Evolutionary conservation across 2,113 vertebrate species (phyloP).

Genomic region (Saguinus imperator): DNA sequence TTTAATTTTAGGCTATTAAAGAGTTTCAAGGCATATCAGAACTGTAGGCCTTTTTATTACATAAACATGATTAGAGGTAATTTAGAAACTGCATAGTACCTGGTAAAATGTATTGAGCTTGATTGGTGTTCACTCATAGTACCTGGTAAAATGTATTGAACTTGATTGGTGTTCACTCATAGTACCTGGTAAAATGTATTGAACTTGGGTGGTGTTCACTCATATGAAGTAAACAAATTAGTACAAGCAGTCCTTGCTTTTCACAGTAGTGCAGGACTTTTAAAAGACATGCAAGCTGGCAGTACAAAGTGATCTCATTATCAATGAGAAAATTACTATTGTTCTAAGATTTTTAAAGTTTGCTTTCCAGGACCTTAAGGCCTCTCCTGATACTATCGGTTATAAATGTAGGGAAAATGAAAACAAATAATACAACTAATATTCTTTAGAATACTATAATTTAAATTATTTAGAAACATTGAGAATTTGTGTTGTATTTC

Average conservation of each 20-base stretch:
- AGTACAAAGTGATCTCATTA: not conserved
- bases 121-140: too few relatives aligned
- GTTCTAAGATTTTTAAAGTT: not conserved
- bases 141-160: too few relatives aligned
- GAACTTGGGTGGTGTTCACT: not conserved
- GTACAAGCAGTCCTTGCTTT: not conserved
- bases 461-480: not conserved
- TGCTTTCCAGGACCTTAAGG: not conserved
- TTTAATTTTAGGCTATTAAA: not conserved
- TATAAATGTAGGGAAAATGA: not conserved
- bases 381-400: not conserved
- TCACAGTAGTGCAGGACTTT: not conserved
- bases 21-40: not conserved
- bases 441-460: not conserved
- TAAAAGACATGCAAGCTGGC: not conserved
- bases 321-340: not conserved
- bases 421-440: not conserved
- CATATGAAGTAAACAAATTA: not conserved
- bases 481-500: not conserved
- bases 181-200: not conserved
- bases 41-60: not conserved
- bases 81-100: not conserved
- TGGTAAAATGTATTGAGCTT: not conserved
- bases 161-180: too few relatives aligned
- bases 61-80: not conserved